Evolutionary conservation across 2,113 vertebrate species (phyloP).

Genomic region (western clawed frog (Xenopus tropicalis)): UCB_Xtro_10.0 CM004445.2:149369501-149370000

Average conservation of each 20-base stretch:
- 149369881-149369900: too few relatives aligned
- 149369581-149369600: background rate
- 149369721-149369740: background rate
- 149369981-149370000: too few relatives aligned
- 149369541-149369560: background rate
- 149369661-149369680: constrained; percentile 16
- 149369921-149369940: too few relatives aligned
- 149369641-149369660: constrained; percentile 9
- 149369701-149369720: constrained; percentile 30
- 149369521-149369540: background rate
- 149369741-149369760: constrained; percentile 8
- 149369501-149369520: background rate
- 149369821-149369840: too few relatives aligned
- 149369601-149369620: background rate
- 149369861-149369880: too few relatives aligned
- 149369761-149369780: constrained; percentile 12
- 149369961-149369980: too few relatives aligned
- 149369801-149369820: background rate
- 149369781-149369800: constrained; percentile 5
- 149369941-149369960: too few relatives aligned
- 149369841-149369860: too few relatives aligned
- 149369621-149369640: background rate
- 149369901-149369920: too few relatives aligned
- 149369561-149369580: background rate
- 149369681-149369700: constrained; percentile 11